Base-by-base conservation (phyloP, 2,888 invertebrate genomes). In the Autographa pulchrina region DNA sequence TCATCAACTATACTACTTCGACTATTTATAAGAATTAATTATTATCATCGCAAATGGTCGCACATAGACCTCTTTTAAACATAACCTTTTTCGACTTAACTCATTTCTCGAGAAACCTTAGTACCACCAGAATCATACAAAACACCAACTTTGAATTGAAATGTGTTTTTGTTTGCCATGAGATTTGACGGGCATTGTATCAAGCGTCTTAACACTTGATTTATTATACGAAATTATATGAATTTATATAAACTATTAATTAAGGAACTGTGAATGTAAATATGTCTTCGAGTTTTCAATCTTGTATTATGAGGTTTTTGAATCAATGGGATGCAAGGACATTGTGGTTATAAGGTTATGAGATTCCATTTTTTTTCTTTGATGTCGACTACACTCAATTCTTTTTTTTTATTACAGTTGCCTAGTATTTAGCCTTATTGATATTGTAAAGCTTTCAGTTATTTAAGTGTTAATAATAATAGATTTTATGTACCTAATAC, bases 181-280 rank as follows among this genome's bases (percentile, higher is more conserved):
- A 82, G 77, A 80, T 85, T 82, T 81, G 82, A 84, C 79, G 64
- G 63, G 75, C 77, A 86, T 90, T 89, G 86, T 88, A 75, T 67
- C 60, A 72, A 74, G 82, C 78, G 84, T 86, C 86, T 85, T 72
- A 77, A 60, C 75, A 48, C 68, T 70, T 87, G 89, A 90, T 89
- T 89, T 89, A 89, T 89, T 74, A 81, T n/a, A n/a, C n/a, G n/a
- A n/a, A n/a, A 89, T 89, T 74, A 25, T 71, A 72, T 66, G 69
- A 85, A 86, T 86, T 85, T 82, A 86, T 87, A 87, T 83, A 74
- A 83, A 84, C 82, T 86, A 89, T 89, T 88, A 89, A 88, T 91
- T 89, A 88, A 67, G 81, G 81, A 85, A 83, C 80, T 80, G 77
- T 78, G 74, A 80, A 80, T 72, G 48, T 31, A 18, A 67, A 65